Base-by-base conservation (phyloP, 2,113 vertebrate genomes). In the Tetrax tetrax region DNA sequence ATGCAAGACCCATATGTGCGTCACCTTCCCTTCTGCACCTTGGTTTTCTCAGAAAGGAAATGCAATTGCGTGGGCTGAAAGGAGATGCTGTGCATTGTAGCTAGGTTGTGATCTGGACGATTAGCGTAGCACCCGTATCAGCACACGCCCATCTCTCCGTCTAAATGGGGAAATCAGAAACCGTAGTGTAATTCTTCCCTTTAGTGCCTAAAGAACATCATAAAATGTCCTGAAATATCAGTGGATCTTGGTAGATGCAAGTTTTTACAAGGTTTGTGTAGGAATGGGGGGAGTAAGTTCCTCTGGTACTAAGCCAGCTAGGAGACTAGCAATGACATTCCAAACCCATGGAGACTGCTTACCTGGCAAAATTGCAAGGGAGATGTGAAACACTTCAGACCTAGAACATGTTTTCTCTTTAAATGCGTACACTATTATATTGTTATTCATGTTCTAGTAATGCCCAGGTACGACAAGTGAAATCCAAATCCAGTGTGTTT, bases 1-100 rank as follows among this genome's bases (percentile, higher is more conserved):
- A 0, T 54, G 86, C 10, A 21, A 37, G 83, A 85, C 77, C 29
- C 0, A 1, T 12, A 9, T 0, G 4, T 96, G 91, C 89, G 91
- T 97, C 96, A 96, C 77, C 45, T 76, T 92, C 72, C 83, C 91
- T 96, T 19, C 83, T 29, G 33, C 54, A 70, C 47, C 56, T 31
- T 43, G 77, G 25, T 51, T 96, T 96, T 97, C 95, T 96, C 91
- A 96, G 95, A 96, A 96, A 87, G 96, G 96, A 96, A 96, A 91
- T 82, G 80, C 72, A 57, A 24, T 87, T 70, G 72, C 0, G 94
- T 97, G 94, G 93, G 95, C 60, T 87, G 91, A 54, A 31, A 28
- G 69, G 56, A 95, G 95, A 66, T 56, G 48, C 93, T 33, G 29
- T 43, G 56, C 61, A 13, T 48, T 94, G 60, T 71, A 11, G 56